These are phyloP conservation scores for Drosophila eohydei DNA, from an alignment of 2,888 invertebrate species.

Conservation along the genomic window DNA sequence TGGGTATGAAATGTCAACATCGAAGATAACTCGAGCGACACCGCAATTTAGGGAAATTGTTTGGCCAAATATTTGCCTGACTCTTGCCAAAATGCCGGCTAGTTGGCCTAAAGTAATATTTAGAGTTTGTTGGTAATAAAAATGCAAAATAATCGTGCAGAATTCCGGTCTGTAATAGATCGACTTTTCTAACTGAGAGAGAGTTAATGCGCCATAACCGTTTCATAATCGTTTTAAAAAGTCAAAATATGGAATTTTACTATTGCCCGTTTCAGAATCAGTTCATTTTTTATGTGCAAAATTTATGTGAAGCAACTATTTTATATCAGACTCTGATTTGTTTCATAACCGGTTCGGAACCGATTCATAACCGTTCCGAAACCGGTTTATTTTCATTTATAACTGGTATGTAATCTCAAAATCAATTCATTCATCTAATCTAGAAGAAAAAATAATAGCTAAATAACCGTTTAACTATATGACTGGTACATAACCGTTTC, in stretches of 20 bases:
- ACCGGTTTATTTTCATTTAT: not conserved
- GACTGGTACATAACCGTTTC: not conserved
- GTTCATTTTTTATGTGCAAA: not conserved
- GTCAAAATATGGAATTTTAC: not conserved
- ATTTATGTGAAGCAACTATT: not conserved
- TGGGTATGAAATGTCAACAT: slow-evolving; percentile 38
- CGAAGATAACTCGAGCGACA: slow-evolving; percentile 44
- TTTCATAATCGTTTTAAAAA: not conserved
- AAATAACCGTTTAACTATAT: too few species aligned
- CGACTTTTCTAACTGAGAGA: too few species aligned
- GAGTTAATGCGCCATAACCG: not conserved
- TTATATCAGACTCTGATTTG: not conserved
- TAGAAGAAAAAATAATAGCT: too few species aligned
- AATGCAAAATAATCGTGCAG: not conserved
- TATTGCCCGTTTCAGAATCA: not conserved
- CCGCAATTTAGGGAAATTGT: slow-evolving; percentile 62
- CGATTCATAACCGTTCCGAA: not conserved
- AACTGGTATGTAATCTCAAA: not conserved
- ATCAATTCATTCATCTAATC: not conserved
- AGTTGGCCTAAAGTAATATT: slow-evolving; percentile 7
- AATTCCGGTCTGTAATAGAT: not conserved
- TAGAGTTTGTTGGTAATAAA: not conserved
- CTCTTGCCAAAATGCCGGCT: slow-evolving; percentile 9
- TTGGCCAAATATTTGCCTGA: slow-evolving; percentile 53
- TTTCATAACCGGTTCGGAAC: not conserved